Evolutionary conservation across 2,113 vertebrate genomes (phyloP).

Genomic region (Casuarius casuarius): DNA sequence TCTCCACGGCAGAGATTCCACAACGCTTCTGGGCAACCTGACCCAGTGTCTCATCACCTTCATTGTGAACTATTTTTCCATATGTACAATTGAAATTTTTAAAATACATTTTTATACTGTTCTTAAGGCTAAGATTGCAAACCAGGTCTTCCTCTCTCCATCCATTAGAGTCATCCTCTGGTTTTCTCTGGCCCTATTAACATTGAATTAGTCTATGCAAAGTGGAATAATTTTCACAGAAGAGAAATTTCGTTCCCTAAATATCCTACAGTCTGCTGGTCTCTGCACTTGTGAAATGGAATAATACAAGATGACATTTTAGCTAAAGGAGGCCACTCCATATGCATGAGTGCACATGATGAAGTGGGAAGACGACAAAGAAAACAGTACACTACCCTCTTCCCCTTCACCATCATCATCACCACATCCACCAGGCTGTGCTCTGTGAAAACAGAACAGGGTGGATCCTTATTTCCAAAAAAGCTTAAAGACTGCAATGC

Average conservation of each 20-base stretch:
- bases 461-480: background rate
- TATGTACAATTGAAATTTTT: background rate
- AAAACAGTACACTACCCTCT: background rate
- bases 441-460: background rate
- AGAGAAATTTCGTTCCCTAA: background rate
- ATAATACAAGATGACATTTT: background rate
- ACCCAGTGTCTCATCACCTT: background rate
- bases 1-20: background rate
- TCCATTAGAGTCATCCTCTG: background rate
- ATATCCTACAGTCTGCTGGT: background rate
- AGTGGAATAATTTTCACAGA: background rate
- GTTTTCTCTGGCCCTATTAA: background rate
- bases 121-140: background rate
- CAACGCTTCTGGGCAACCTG: background rate
- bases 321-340: no score
- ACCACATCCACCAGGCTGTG: background rate
- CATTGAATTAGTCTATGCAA: background rate
- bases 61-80: background rate
- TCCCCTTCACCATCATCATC: fast-evolving
- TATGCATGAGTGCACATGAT: no score
- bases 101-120: background rate
- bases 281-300: background rate
- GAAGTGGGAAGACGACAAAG: no score
- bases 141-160: background rate
- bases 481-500: background rate